These are phyloP conservation scores for Tetramorium parvispinum DNA, from an alignment of 1,140 invertebrate genomes.

Conservation along the genomic window DNA sequence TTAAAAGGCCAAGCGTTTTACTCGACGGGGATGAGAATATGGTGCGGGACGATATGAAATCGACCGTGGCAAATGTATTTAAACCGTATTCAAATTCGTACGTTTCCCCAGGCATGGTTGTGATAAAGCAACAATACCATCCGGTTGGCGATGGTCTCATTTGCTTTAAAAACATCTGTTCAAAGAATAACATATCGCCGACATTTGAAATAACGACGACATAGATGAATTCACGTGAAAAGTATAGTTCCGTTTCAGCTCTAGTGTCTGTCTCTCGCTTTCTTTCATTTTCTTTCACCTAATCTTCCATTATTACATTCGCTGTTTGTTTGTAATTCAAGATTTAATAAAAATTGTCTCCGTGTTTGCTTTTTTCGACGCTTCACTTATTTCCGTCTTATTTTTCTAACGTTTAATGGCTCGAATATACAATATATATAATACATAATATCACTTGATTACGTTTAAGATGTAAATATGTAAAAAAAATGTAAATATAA, in stretches of 20 bases:
- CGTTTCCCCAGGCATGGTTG: slow-evolving; percentile 18
- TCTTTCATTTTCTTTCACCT: background rate
- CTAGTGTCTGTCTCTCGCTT: background rate
- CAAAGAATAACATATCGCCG: slow-evolving; percentile 30
- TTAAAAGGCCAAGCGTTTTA: background rate
- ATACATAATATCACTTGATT: background rate
- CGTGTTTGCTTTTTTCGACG: background rate
- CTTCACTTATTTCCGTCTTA: slow-evolving; percentile 31
- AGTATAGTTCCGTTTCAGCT: background rate
- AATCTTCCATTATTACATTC: slow-evolving; percentile 13
- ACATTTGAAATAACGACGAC: slow-evolving; percentile 16
- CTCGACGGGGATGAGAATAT: background rate
- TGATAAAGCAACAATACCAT: slow-evolving; percentile 1
- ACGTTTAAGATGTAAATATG: too few species aligned
- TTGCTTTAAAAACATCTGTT: slow-evolving; percentile 53
- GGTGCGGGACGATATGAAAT: slow-evolving; percentile 15
- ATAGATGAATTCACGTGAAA: slow-evolving; percentile 4
- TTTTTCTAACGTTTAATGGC: background rate
- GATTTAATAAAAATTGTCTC: background rate
- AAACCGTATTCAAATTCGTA: slow-evolving; percentile 28
- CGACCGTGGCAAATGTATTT: slow-evolving; percentile 20
- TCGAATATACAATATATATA: too few species aligned
- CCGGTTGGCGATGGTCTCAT: slow-evolving; percentile 5
- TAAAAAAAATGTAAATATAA: background rate
- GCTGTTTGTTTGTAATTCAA: background rate